A percentile compares a stretch with the other conserved stretches of the same genome.
phyloP scores from a whole-genome alignment of 2,888 invertebrate genomes.

The Drosophila ochracea region DNA sequence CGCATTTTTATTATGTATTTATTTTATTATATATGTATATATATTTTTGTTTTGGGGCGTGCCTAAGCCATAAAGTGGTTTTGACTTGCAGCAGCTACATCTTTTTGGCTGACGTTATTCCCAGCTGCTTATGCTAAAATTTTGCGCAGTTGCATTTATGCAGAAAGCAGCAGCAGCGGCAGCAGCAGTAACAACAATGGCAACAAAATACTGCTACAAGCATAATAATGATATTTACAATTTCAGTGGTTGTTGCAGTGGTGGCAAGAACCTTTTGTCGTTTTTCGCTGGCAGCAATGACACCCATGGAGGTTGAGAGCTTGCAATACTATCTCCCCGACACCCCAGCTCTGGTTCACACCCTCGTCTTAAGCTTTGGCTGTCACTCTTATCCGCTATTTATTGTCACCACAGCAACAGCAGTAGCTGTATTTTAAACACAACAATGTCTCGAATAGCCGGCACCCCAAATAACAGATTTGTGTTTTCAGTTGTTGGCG shows the following conservation, averaged over 20 bases:
- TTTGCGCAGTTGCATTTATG: constrained; percentile 56
- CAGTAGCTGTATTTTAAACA: constrained; percentile 31
- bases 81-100: constrained; percentile 28
- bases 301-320: constrained; percentile 29
- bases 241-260: constrained; percentile 40
- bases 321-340: neutral
- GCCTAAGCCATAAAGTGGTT: constrained; percentile 35
- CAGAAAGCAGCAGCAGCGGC: constrained; percentile 12
- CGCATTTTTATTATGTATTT: neutral
- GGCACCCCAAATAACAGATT: constrained; percentile 42
- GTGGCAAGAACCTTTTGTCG: constrained; percentile 21
- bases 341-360: constrained; percentile 10
- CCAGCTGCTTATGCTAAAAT: constrained; percentile 49
- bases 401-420: constrained; percentile 47
- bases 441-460: constrained; percentile 58
- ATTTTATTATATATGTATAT: neutral
- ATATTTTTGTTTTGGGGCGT: constrained; percentile 27
- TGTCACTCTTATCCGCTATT: constrained; percentile 63
- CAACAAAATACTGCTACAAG: constrained; percentile 9
- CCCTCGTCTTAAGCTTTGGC: constrained; percentile 15
- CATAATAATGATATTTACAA: constrained; percentile 54
- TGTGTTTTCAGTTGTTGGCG: constrained; percentile 40
- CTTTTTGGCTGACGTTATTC: constrained; percentile 18
- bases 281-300: constrained; percentile 55
- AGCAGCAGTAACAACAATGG: neutral